A percentile compares a stretch with the other conserved stretches of the same genome.
These are phyloP conservation scores for Acromyrmex charruanus DNA, from an alignment of 1,140 invertebrate species.

Conservation along the genomic window DNA sequence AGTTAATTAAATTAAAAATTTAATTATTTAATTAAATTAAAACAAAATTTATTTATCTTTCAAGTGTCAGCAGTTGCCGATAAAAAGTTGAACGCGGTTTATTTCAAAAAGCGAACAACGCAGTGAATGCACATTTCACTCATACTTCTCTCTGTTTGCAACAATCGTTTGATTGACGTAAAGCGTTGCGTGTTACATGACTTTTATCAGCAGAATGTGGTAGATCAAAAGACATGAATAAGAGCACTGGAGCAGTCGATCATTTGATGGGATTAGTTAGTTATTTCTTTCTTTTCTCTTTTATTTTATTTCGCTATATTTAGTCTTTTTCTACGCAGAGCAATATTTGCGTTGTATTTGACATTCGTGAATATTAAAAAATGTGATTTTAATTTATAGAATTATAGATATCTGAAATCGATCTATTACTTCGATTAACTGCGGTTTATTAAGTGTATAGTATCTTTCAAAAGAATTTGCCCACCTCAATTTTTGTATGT, in stretches of 20 bases:
- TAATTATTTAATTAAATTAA: slow-evolving; percentile 5
- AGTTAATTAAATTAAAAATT: background rate
- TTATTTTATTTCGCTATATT: background rate
- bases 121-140: slow-evolving; percentile 25
- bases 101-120: slow-evolving; percentile 27
- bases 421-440: background rate
- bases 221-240: slow-evolving; percentile 33
- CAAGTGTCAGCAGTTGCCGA: background rate
- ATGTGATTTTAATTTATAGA: background rate
- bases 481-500: too few species aligned
- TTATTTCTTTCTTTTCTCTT: background rate
- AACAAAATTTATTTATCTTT: slow-evolving; percentile 10
- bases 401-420: background rate
- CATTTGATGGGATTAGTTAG: slow-evolving; percentile 3
- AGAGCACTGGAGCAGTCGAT: slow-evolving; percentile 17
- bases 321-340: background rate
- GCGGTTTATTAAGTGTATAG: background rate
- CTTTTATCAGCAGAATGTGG: slow-evolving; percentile 32
- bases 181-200: slow-evolving; percentile 22
- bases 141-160: slow-evolving; percentile 26
- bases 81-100: slow-evolving; percentile 6
- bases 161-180: slow-evolving; percentile 41
- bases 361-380: background rate
- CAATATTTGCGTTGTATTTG: background rate
- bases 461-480: too few species aligned